Evolutionary conservation across 2,113 vertebrate species (phyloP), one percentile per base, ranked within the genome.

Genomic region (Xiphophorus maculatus): DNA sequence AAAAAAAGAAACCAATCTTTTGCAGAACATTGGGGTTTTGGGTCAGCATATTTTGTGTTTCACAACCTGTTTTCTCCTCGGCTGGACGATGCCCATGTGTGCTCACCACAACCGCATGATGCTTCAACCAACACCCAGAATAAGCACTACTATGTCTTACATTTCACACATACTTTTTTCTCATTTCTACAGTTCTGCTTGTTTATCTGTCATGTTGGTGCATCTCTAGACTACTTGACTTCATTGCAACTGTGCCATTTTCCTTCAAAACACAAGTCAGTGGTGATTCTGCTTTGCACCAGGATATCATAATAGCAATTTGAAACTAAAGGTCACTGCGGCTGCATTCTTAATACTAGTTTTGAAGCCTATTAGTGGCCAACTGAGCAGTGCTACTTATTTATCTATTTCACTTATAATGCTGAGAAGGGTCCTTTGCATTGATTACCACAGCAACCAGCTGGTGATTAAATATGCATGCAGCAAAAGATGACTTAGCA

Each of bases 41-140:
- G 83, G 78, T 89, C 87, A 92, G 84, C 84, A 85, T 82, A 86
- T 91, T 63, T 89, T 85, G 66, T 81, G 73, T 89, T 92, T 91
- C 90, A 91, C 89, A 92, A 88, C 84, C 77, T 81, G 79, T 84
- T 87, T 88, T 88, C 79, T 51, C 33, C 70, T 75, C 25, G 15
- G 29, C 71, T 79, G 65, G 76, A 68, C 30, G 80, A 65, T 69
- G 74, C 69, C 74, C 10, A 28, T 76, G 84, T 87, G 81, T 69
- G 25, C 78, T 77, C 79, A 72, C 88, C 87, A 85, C 79, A 85
- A 89, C 91, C 89, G 83, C 90, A 88, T 69, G 72, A 85, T 80
- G 75, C 66, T 74, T 74, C 40, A 64, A 71, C 77, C 80, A 80
- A 76, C 66, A 70, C 60, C 44, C 63, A 69, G 32, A 74, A 37